Percentiles rank a stretch among this genome's conserved stretches.
Conservation (phyloP, 2,888 invertebrate genomes). For the Cheilosia vernalis region DNA sequence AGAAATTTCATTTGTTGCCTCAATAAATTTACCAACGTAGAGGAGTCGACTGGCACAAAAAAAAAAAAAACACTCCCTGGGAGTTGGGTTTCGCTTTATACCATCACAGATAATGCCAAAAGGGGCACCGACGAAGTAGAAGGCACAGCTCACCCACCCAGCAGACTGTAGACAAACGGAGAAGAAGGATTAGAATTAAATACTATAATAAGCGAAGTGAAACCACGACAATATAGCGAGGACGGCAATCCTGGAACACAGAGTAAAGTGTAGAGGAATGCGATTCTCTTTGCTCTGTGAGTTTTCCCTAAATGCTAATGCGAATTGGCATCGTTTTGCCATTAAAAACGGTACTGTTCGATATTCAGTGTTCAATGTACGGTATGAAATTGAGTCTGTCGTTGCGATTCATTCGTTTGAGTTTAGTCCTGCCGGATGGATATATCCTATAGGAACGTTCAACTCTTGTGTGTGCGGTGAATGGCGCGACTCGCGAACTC, state of each 20-base stretch:
- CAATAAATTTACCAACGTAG: conserved; percentile 46
- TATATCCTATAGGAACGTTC: not conserved
- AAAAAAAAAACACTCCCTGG: not conserved
- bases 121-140: not conserved
- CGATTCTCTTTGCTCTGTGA: conserved; percentile 7
- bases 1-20: conserved; percentile 64
- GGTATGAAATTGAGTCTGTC: conserved; percentile 62
- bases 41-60: not conserved
- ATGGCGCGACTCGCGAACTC: not conserved
- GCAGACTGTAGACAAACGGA: conserved; percentile 1
- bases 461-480: not conserved
- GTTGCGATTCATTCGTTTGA: conserved; percentile 38
- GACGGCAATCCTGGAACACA: not conserved
- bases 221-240: conserved; percentile 25
- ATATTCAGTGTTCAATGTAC: conserved; percentile 58
- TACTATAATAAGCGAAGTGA: conserved; percentile 53
- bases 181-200: conserved; percentile 59
- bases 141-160: not conserved
- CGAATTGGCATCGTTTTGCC: conserved; percentile 65
- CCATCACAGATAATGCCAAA: not conserved
- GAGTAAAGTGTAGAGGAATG: not conserved
- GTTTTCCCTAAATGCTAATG: conserved; percentile 47
- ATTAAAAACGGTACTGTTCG: conserved; percentile 57
- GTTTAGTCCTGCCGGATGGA: conserved; percentile 31
- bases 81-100: conserved; percentile 27